Conservation (phyloP, 2,113 vertebrate genomes). For the Paedocypris sp. region DNA sequence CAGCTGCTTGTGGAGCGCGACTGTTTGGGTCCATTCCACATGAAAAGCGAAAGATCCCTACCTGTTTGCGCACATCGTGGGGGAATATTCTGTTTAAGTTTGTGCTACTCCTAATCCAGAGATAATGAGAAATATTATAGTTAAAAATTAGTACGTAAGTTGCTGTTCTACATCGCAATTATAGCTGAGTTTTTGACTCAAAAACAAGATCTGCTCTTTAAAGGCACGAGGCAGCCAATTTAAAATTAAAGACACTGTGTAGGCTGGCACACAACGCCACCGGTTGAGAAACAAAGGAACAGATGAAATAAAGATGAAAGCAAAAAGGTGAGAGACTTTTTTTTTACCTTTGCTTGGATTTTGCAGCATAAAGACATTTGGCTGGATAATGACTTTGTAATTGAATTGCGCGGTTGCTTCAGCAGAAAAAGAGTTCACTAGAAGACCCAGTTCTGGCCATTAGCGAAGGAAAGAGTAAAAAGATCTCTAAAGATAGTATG, state of each 20-base stretch:
- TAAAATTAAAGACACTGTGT: conserved; percentile 28
- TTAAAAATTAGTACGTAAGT: background rate
- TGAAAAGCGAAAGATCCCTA: background rate
- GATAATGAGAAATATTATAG: background rate
- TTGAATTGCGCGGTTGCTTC: conserved; percentile 16
- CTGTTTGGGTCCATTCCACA: background rate
- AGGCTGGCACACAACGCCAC: conserved; percentile 5
- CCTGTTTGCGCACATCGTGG: background rate
- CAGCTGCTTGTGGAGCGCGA: background rate
- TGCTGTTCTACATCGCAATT: background rate
- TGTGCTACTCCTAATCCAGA: no score
- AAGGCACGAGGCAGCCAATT: conserved; percentile 20
- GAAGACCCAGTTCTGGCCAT: background rate
- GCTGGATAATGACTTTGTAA: conserved; percentile 22
- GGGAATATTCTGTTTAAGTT: background rate
- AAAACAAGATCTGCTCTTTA: no score
- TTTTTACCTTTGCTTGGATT: conserved; percentile 6
- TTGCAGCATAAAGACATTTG: conserved; percentile 5
- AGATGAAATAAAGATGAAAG: background rate
- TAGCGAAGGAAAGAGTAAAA: background rate
- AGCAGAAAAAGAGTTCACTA: background rate
- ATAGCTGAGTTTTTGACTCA: conserved; percentile 12
- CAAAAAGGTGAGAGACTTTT: background rate
- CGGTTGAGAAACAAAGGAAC: background rate
- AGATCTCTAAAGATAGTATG: background rate